Evolutionary conservation across 2,888 invertebrate species (phyloP).

Genomic region (Torymus tubicola): DNA sequence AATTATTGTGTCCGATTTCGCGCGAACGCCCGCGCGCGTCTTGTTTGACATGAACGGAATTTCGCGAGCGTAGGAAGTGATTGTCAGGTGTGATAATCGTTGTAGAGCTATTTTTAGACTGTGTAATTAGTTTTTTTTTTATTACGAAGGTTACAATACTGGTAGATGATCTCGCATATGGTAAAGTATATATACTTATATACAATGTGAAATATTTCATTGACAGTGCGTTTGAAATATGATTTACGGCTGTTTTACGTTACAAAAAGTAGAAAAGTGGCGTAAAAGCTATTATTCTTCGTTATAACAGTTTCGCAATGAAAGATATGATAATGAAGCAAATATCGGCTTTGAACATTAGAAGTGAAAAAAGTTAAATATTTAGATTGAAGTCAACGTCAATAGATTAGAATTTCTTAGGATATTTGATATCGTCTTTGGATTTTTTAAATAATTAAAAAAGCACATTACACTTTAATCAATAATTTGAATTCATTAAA

Average conservation of each 20-base stretch:
- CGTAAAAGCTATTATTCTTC: no score
- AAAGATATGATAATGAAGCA: background rate
- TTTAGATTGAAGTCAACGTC: background rate
- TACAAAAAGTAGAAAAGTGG: no score
- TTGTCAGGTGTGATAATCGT: background rate
- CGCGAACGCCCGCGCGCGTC: no score
- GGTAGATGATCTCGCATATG: no score
- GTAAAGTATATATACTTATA: no score
- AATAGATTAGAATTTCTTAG: conserved; percentile 2
- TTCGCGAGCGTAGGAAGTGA: background rate
- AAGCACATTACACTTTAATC: background rate
- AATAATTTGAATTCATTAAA: background rate
- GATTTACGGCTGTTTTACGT: no score
- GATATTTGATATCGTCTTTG: background rate
- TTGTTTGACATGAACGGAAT: conserved; percentile 32
- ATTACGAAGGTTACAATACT: no score
- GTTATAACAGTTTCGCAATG: no score
- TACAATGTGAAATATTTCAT: no score
- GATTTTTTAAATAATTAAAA: conserved; percentile 11
- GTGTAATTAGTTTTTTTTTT: no score
- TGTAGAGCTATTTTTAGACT: background rate
- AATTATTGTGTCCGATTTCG: conserved; percentile 33
- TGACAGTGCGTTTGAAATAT: no score
- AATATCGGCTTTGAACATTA: conserved; percentile 6
- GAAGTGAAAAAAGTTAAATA: conserved; percentile 9